phyloP scores from a whole-genome alignment of 2,113 vertebrate genomes.

The Mus spicilegus region DNA sequence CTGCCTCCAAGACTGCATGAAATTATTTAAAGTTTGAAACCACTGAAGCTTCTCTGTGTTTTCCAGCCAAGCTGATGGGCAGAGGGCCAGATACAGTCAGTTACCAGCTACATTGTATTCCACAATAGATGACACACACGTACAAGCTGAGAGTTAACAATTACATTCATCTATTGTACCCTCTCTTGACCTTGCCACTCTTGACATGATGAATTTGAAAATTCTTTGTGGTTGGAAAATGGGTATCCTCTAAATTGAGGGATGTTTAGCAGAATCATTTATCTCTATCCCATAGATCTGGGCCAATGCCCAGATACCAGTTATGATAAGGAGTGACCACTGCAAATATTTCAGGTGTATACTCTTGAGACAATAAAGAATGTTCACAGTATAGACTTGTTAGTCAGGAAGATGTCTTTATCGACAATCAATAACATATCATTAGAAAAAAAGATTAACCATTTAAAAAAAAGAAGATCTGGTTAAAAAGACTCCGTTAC shows the following conservation, averaged over 20 bases:
- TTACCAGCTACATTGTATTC: neutral
- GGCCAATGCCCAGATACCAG: neutral
- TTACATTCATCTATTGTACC: neutral
- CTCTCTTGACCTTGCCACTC: neutral
- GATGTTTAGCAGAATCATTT: neutral
- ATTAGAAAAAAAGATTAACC: neutral
- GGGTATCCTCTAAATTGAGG: neutral
- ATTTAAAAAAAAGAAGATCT: neutral
- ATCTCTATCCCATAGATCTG: neutral
- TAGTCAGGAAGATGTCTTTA: neutral
- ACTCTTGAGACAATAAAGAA: neutral
- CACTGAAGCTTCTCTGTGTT: neutral
- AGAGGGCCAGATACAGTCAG: neutral
- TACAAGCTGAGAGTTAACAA: neutral
- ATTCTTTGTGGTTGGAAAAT: neutral
- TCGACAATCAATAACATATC: neutral
- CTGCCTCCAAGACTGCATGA: neutral
- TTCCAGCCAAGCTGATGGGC: neutral
- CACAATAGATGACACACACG: neutral
- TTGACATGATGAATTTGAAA: neutral
- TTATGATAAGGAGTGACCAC: neutral
- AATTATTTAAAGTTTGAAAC: neutral
- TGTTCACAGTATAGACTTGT: neutral
- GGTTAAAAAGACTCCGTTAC: neutral
- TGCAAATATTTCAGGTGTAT: neutral